Conservation (phyloP, 2,888 invertebrate genomes). For the Brassicogethes aeneus region DNA sequence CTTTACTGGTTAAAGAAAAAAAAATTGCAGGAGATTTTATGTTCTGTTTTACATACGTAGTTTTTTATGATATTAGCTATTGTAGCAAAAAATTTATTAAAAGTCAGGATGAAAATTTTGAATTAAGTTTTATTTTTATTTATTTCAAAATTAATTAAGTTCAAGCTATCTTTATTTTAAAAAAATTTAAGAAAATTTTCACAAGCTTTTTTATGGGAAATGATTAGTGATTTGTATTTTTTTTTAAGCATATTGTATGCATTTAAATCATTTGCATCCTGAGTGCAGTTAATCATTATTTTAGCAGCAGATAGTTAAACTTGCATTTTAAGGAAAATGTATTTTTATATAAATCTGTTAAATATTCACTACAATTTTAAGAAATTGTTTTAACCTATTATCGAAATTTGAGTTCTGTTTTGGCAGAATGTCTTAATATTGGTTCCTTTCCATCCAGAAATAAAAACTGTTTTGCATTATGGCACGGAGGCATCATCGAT, state of each 20-base stretch:
- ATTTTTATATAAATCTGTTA: neutral
- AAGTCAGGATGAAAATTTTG: neutral
- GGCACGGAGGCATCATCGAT: too few relatives aligned
- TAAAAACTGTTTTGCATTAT: too few relatives aligned
- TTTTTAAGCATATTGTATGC: conserved; percentile 1
- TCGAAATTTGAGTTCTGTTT: too few relatives aligned
- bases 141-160: neutral
- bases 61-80: too few relatives aligned
- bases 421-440: too few relatives aligned
- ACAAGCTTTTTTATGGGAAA: conserved; percentile 1
- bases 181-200: neutral
- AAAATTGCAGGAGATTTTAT: neutral
- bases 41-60: too few relatives aligned
- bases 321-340: neutral
- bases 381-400: too few relatives aligned
- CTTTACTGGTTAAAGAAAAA: neutral
- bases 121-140: neutral
- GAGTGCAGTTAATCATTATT: neutral
- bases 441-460: too few relatives aligned
- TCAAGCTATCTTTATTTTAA: neutral
- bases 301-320: neutral
- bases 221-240: neutral
- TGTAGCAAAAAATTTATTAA: conserved; percentile 1
- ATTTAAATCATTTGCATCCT: neutral
- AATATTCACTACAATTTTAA: too few relatives aligned